phyloP scores from a whole-genome alignment of 2,113 vertebrate genomes.

The Neodon shergylaensis region DNA sequence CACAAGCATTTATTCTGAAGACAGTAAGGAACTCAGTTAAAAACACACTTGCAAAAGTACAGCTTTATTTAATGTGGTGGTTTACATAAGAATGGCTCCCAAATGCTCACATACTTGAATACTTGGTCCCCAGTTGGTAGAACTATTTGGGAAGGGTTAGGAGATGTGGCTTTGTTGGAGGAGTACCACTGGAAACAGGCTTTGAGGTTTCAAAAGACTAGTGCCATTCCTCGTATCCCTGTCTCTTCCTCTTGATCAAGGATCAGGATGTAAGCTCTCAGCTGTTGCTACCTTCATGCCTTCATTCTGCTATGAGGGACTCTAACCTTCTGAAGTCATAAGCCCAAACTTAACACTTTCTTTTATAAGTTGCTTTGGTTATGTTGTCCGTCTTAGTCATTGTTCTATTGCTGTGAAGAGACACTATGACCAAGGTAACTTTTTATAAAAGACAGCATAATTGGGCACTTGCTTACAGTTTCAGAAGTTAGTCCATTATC shows the following conservation, averaged over 20 bases:
- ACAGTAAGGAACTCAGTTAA: conserved; percentile 1
- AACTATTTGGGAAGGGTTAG: not conserved
- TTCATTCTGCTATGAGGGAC: not conserved
- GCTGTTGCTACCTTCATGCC: not conserved
- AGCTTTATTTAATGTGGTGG: not conserved
- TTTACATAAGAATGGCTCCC: not conserved
- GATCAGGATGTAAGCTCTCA: not conserved
- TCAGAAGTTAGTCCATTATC: not conserved
- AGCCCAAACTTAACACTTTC: not conserved
- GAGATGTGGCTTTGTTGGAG: not conserved
- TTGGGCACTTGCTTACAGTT: not conserved
- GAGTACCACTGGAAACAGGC: not conserved
- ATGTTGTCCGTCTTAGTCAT: not conserved
- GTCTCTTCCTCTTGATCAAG: not conserved
- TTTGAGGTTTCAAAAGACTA: not conserved
- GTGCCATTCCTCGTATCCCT: not conserved
- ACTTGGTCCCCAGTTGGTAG: too few species aligned
- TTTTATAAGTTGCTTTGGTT: not conserved
- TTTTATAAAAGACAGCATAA: not conserved
- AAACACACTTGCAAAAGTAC: conserved; percentile 22
- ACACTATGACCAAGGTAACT: not conserved
- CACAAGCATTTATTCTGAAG: conserved; percentile 8
- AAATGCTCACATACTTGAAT: too few species aligned
- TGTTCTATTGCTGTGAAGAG: not conserved
- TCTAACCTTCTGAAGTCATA: not conserved